These are phyloP conservation scores for Pachypsylla venusta DNA, from an alignment of 1,140 invertebrate species.

Conservation along the genomic window DNA sequence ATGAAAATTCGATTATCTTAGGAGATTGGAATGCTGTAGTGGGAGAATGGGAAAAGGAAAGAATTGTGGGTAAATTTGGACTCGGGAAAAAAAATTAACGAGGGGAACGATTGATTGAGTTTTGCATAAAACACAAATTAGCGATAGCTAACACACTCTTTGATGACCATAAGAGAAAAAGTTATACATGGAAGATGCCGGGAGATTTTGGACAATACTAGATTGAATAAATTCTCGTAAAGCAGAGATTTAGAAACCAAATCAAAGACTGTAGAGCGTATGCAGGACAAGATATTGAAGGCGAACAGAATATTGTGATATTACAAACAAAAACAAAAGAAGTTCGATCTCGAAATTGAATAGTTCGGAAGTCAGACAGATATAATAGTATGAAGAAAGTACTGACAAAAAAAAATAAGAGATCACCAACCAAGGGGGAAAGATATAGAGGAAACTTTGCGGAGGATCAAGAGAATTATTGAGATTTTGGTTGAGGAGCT, in stretches of 20 bases:
- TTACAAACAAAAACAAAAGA: too few species aligned
- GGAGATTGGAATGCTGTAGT: conserved; percentile 12
- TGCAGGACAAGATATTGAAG: too few species aligned
- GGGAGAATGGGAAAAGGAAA: background rate
- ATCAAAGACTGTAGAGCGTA: conserved; percentile 3
- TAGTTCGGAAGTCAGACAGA: too few species aligned
- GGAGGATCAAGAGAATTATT: too few species aligned
- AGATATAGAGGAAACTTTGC: too few species aligned
- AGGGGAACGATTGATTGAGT: conserved; percentile 10
- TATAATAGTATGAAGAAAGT: too few species aligned
- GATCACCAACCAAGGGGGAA: too few species aligned
- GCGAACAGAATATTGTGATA: too few species aligned
- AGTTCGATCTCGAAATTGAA: too few species aligned
- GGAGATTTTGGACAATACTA: conserved; percentile 26
- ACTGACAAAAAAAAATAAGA: too few species aligned
- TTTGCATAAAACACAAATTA: conserved; percentile 8
- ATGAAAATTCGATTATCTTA: too few species aligned
- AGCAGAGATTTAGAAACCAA: conserved; percentile 14
- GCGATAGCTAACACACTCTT: conserved; percentile 18
- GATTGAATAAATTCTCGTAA: conserved; percentile 27
- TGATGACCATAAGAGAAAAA: conserved; percentile 22
- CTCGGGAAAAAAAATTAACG: conserved; percentile 7
- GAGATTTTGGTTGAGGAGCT: too few species aligned
- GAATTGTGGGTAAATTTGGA: background rate
- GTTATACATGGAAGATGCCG: conserved; percentile 28